These are phyloP conservation scores for Lepidochrysops patricia DNA, from an alignment of 2,888 invertebrate genomes.

Conservation along the genomic window DNA sequence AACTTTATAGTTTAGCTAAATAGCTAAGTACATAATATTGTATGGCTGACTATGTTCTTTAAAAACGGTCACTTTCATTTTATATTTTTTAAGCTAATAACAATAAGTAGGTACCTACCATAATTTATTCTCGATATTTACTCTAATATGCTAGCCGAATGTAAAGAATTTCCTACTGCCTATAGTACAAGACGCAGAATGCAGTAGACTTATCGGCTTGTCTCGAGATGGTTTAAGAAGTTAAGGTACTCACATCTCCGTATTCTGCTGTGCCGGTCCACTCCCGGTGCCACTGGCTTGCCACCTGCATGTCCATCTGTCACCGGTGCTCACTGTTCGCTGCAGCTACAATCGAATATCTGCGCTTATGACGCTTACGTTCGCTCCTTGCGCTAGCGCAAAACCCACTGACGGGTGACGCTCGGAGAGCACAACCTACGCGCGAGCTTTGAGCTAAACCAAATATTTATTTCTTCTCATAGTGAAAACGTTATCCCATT, in stretches of 20 bases:
- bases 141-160: too few species aligned
- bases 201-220: neutral
- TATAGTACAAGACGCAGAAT: too few species aligned
- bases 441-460: slow-evolving; percentile 29
- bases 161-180: too few species aligned
- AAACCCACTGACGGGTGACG: slow-evolving; percentile 46
- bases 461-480: slow-evolving; percentile 60
- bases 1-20: too few species aligned
- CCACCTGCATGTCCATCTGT: slow-evolving; percentile 58
- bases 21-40: too few species aligned
- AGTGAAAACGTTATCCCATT: slow-evolving; percentile 57
- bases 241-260: slow-evolving; percentile 55
- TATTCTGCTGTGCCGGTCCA: slow-evolving; percentile 70
- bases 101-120: too few species aligned
- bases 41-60: too few species aligned
- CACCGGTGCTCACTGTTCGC: slow-evolving; percentile 38
- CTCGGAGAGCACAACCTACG: slow-evolving; percentile 30
- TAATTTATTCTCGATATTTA: too few species aligned
- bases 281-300: slow-evolving; percentile 67
- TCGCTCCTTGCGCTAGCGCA: slow-evolving; percentile 43
- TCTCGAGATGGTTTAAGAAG: neutral
- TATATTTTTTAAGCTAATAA: too few species aligned
- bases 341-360: slow-evolving; percentile 65
- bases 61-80: too few species aligned
- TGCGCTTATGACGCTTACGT: slow-evolving; percentile 49